Evolutionary conservation across 2,113 vertebrate genomes (phyloP).

Genomic region (Syrrhaptes paradoxus): DNA sequence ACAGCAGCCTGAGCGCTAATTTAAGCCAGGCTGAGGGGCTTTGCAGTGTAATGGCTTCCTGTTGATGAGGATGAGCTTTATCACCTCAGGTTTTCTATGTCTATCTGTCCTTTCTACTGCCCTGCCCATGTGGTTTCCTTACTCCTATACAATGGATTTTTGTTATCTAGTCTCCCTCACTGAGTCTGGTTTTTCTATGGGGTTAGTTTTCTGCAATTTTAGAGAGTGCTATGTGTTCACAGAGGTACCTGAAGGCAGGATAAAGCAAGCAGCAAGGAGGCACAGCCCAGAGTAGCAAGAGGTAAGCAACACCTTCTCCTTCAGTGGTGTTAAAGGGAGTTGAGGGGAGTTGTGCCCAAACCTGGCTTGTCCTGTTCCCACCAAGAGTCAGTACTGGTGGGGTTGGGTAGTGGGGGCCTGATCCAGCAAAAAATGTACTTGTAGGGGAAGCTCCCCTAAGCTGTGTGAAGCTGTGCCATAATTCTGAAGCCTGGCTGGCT

Average conservation of each 20-base stretch:
- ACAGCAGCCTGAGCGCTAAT: background rate
- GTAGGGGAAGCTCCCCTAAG: background rate
- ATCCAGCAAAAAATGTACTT: background rate
- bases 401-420: background rate
- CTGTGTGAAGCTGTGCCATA: background rate
- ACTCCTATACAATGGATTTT: rapidly evolving
- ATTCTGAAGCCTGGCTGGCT: background rate
- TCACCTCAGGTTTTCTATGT: rapidly evolving
- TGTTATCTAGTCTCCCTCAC: background rate
- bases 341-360: background rate
- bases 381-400: rapidly evolving
- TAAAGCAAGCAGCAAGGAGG: background rate
- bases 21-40: background rate
- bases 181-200: background rate
- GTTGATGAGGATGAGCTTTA: background rate
- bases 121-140: background rate
- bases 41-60: rapidly evolving
- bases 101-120: rapidly evolving
- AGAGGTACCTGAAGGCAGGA: background rate
- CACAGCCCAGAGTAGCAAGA: background rate
- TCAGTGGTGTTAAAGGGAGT: background rate
- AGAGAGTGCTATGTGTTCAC: rapidly evolving
- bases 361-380: background rate
- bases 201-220: background rate
- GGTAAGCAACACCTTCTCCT: background rate